Conservation (phyloP, 2,797 vertebrate species). For the Gadopsis bispinosus region DNA sequence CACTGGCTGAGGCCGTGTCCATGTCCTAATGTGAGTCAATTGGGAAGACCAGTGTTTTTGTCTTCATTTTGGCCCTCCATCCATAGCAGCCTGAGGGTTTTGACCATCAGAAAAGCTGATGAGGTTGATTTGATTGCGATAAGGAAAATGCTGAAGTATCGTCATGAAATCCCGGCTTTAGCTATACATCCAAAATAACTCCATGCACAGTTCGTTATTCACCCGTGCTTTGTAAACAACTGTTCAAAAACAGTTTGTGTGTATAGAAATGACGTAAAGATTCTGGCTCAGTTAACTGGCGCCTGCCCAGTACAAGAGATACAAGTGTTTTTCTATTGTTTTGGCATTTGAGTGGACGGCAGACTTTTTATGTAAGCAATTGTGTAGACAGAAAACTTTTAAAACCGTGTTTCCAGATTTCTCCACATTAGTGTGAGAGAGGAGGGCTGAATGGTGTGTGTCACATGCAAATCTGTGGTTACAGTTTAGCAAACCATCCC, state of each 20-base stretch:
- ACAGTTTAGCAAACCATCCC: slow-evolving; percentile 22
- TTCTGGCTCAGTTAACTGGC: not conserved
- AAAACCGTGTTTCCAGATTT: slow-evolving; percentile 23
- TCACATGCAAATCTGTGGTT: slow-evolving; percentile 26
- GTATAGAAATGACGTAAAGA: slow-evolving; percentile 1
- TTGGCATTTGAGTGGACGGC: slow-evolving; percentile 10
- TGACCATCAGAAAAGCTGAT: not conserved
- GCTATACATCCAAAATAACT: not conserved
- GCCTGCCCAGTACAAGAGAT: slow-evolving; percentile 10
- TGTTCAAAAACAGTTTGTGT: slow-evolving; percentile 15
- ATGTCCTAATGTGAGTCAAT: not conserved
- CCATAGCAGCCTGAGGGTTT: not conserved
- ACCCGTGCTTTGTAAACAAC: slow-evolving; percentile 4
- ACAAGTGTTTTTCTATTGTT: slow-evolving; percentile 21
- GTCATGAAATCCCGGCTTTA: not conserved
- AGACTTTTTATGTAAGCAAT: slow-evolving; percentile 15
- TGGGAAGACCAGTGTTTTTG: not conserved
- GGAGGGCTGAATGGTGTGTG: slow-evolving; percentile 9
- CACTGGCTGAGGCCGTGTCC: not conserved
- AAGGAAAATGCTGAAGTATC: not conserved
- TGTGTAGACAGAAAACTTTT: slow-evolving; percentile 20
- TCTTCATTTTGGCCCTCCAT: not conserved
- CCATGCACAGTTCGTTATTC: not conserved
- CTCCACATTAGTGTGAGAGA: slow-evolving; percentile 7
- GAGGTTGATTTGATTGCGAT: slow-evolving; percentile 2